Conservation (phyloP, 2,888 invertebrate species). For the Scaptomyza flava region DNA sequence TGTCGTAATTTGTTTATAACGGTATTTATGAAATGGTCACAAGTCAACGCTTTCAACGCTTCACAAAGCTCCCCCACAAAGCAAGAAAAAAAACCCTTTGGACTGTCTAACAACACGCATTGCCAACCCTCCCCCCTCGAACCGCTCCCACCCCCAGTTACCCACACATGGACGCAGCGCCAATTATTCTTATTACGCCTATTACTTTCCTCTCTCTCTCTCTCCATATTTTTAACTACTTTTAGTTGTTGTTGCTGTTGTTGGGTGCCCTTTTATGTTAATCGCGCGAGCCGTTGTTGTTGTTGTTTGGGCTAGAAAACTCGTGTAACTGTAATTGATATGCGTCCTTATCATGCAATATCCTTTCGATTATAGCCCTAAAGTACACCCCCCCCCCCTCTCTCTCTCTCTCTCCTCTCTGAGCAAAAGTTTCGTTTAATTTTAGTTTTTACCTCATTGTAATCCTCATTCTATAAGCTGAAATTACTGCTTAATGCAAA, state of each 20-base stretch:
- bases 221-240: slow-evolving; percentile 61
- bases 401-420: too few species aligned
- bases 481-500: slow-evolving; percentile 39
- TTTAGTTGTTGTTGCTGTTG: slow-evolving; percentile 34
- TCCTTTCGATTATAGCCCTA: slow-evolving; percentile 42
- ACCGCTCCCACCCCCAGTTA: background rate
- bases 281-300: slow-evolving; percentile 61
- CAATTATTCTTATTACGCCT: slow-evolving; percentile 82
- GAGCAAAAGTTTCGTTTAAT: slow-evolving; percentile 27
- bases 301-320: slow-evolving; percentile 51
- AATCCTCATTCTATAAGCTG: slow-evolving; percentile 26
- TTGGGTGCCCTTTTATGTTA: slow-evolving; percentile 76
- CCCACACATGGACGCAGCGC: slow-evolving; percentile 49
- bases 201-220: slow-evolving; percentile 48
- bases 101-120: slow-evolving; percentile 60
- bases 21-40: slow-evolving; percentile 82
- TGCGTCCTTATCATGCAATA: slow-evolving; percentile 81
- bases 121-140: background rate
- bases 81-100: slow-evolving; percentile 22
- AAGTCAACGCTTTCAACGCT: slow-evolving; percentile 79
- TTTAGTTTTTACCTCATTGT: slow-evolving; percentile 2
- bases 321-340: slow-evolving; percentile 83
- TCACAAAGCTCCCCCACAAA: too few species aligned
- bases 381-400: background rate
- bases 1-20: slow-evolving; percentile 80